These are phyloP conservation scores for Tachystola acroxantha DNA, from an alignment of 2,888 invertebrate species.

Conservation along the genomic window DNA sequence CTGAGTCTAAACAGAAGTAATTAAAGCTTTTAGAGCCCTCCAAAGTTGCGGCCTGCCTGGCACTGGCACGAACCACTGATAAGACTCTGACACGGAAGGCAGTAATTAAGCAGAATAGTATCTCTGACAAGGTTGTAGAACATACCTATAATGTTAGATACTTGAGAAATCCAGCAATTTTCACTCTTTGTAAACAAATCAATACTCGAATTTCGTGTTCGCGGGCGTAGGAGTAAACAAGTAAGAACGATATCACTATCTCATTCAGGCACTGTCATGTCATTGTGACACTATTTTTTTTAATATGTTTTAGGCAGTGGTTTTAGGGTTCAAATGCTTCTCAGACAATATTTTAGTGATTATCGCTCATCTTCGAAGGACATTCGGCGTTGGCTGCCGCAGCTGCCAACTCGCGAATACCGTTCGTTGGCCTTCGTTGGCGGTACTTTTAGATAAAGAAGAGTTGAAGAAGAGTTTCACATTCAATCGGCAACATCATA, in stretches of 20 bases:
- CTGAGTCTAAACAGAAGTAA: slow-evolving; percentile 49
- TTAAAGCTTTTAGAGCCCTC: slow-evolving; percentile 54
- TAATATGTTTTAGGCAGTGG: neutral
- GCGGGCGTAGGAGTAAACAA: slow-evolving; percentile 41
- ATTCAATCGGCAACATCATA: too few relatives aligned
- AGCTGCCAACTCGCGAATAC: too few relatives aligned
- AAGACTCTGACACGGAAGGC: slow-evolving; percentile 62
- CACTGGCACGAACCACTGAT: slow-evolving; percentile 63
- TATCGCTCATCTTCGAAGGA: too few relatives aligned
- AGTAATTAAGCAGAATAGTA: slow-evolving; percentile 66
- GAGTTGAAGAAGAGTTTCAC: too few relatives aligned
- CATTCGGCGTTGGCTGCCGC: too few relatives aligned
- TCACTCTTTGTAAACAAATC: slow-evolving; percentile 70
- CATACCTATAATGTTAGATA: slow-evolving; percentile 45
- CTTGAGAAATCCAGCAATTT: slow-evolving; percentile 40
- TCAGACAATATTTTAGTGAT: too few relatives aligned
- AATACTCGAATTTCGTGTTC: slow-evolving; percentile 59
- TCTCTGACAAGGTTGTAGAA: slow-evolving; percentile 63
- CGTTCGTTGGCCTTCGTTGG: too few relatives aligned
- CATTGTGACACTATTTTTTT: slow-evolving; percentile 20
- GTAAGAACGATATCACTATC: slow-evolving; percentile 17
- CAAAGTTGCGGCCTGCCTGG: slow-evolving; percentile 46
- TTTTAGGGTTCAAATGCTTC: too few relatives aligned
- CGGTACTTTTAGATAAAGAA: too few relatives aligned
- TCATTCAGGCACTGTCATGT: slow-evolving; percentile 20